Evolutionary conservation across 2,888 invertebrate species (phyloP), one percentile per base, ranked within the genome.

Genomic region (Laspeyria flexula): DNA sequence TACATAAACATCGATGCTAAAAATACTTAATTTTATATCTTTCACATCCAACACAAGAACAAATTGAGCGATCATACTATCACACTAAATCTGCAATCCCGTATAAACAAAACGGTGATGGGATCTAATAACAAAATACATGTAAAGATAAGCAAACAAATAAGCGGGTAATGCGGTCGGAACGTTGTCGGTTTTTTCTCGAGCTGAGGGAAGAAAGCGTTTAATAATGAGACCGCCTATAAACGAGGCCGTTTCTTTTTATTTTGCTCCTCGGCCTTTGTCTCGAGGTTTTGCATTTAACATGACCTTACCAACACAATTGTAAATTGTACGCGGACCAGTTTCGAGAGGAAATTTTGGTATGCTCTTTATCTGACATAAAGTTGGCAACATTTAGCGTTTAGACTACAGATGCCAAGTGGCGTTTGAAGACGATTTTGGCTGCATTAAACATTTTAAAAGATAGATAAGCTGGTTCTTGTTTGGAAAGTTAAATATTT

Each of bases 161-260:
- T 75, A 78, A 80, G 70, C 66, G 61, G 59, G 65, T 73, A 71
- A 69, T 67, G 61, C 63, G 55, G 62, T 61, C 62, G 56, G 50
- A 71, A 69, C 53, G 63, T 59, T 65, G 67, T 72, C 67, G 73
- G 67, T 66, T 78, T 79, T 79, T 77, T 74, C 73, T 65, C 67
- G 69, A 65, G 73, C 68, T 59, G 71, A 66, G 60, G 69, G 66
- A 77, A 79, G 75, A 81, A 81, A 85, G 67, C 79, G 79, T 81
- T 84, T 86, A 83, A 85, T 85, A 87, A 83, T 83, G 81, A 80
- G 80, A 75, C 79, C 73, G 80, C 70, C 78, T 76, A 80, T 80
- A 83, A 84, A 79, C 79, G 80, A 57, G 50, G 57, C 75, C 59
- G 68, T 86, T 83, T 72, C 74, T 77, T 86, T 86, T 86, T 82